phyloP scores from a whole-genome alignment of 2,888 invertebrate species.

The Xestia xanthographa region DNA sequence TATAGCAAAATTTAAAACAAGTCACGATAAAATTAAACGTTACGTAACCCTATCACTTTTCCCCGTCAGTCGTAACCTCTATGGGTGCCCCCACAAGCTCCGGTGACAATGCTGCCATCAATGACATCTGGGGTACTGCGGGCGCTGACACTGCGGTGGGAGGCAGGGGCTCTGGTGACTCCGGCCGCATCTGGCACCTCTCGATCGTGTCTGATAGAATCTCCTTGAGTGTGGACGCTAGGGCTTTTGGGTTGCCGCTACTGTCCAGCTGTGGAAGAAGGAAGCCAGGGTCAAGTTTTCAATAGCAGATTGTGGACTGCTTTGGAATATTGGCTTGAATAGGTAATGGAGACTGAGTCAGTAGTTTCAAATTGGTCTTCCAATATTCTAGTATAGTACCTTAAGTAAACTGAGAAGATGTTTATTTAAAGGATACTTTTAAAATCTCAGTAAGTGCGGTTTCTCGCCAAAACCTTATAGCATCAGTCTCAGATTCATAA shows the following conservation, averaged over 20 bases:
- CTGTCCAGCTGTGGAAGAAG: conserved; percentile 80
- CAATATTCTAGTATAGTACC: neutral
- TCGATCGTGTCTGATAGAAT: conserved; percentile 85
- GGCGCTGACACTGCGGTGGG: conserved; percentile 71
- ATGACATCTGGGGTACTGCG: conserved; percentile 60
- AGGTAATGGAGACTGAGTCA: neutral
- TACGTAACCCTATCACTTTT: conserved; percentile 71
- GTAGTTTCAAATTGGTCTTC: neutral
- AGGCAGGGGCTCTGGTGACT: conserved; percentile 61
- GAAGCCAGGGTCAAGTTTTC: neutral
- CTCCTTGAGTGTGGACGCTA: conserved; percentile 84
- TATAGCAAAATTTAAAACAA: conserved; percentile 69
- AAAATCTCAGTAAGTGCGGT: neutral
- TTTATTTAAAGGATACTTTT: neutral
- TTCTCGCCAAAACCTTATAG: neutral
- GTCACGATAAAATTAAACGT: conserved; percentile 71
- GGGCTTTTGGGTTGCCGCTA: conserved; percentile 82
- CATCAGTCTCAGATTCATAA: neutral
- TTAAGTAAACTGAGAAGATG: neutral
- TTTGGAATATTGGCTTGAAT: no score
- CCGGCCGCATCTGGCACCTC: conserved; percentile 72
- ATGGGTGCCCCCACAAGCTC: conserved; percentile 43
- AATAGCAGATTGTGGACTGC: no score
- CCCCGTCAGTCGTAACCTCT: conserved; percentile 56
- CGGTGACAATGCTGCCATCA: conserved; percentile 32